A percentile compares a stretch with the other conserved stretches of the same genome.
These are phyloP conservation scores for Nebria salina DNA, from an alignment of 2,888 invertebrate species.

Conservation along the genomic window DNA sequence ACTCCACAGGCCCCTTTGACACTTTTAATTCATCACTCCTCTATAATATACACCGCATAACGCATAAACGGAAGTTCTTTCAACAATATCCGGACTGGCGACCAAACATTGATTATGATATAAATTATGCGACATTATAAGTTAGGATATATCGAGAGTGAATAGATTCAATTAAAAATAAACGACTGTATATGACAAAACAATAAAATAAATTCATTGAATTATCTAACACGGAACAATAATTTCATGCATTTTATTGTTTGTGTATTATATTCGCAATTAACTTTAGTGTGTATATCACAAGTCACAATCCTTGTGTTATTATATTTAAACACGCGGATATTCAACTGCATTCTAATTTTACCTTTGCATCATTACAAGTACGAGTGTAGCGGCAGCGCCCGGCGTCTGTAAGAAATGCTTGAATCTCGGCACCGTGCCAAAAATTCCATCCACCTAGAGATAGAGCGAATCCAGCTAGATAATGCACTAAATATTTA, in stretches of 20 bases:
- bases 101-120: neutral
- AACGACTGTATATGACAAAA: too few species aligned
- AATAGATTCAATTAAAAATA: too few species aligned
- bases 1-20: neutral
- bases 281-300: too few species aligned
- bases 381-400: neutral
- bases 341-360: conserved; percentile 12
- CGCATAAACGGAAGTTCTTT: neutral
- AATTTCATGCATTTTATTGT: too few species aligned
- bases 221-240: too few species aligned
- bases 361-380: neutral
- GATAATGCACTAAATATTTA: conserved; percentile 14
- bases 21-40: neutral
- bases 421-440: neutral
- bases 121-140: too few species aligned
- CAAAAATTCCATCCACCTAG: neutral
- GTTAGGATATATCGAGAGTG: too few species aligned
- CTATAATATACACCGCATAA: neutral
- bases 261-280: too few species aligned
- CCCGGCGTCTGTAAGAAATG: conserved; percentile 12
- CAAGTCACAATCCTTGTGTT: too few species aligned
- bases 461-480: neutral
- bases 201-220: too few species aligned
- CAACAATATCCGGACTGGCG: neutral
- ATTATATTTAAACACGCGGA: conserved; percentile 4